A percentile compares a stretch with the other conserved stretches of the same genome.
Evolutionary conservation across 2,113 vertebrate species (phyloP).

Genomic region (Pelecanoides urinatrix): DNA sequence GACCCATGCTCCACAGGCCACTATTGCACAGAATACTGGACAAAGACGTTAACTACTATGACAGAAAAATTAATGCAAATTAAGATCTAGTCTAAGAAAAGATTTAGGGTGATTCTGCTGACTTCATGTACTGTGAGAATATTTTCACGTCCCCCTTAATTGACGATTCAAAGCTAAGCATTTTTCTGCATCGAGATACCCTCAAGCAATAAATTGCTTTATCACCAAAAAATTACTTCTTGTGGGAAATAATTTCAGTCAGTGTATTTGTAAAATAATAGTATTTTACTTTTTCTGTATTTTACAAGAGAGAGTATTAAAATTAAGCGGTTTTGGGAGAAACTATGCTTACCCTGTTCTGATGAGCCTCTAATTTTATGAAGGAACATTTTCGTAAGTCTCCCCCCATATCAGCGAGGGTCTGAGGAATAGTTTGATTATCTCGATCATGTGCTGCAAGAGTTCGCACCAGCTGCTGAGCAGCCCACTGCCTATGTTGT

Average conservation of each 20-base stretch:
- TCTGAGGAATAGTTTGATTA: slow-evolving; percentile 90
- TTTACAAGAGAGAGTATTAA: background rate
- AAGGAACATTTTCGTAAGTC: slow-evolving; percentile 93
- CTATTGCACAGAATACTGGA: background rate
- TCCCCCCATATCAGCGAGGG: slow-evolving; percentile 93
- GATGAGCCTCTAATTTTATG: slow-evolving; percentile 95
- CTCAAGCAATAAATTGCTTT: background rate
- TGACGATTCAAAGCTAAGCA: background rate
- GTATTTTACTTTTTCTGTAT: background rate
- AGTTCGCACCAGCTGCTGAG: slow-evolving; percentile 94
- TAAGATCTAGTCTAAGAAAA: background rate
- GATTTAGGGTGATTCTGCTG: background rate
- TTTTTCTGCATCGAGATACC: background rate
- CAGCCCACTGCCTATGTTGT: slow-evolving; percentile 97
- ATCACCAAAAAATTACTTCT: background rate
- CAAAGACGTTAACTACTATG: background rate
- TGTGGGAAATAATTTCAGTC: background rate
- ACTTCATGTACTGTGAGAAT: background rate
- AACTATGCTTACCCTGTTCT: slow-evolving; percentile 85
- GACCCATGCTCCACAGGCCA: background rate
- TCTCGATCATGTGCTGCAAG: slow-evolving; percentile 95
- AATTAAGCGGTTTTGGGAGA: background rate
- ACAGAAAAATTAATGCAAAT: background rate
- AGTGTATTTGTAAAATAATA: accelerated
- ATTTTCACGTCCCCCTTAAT: background rate